Percentiles rank a stretch among this genome's conserved stretches.
phyloP scores from a whole-genome alignment of 2,113 vertebrate genomes.

The Eretmochelys imbricata region DNA sequence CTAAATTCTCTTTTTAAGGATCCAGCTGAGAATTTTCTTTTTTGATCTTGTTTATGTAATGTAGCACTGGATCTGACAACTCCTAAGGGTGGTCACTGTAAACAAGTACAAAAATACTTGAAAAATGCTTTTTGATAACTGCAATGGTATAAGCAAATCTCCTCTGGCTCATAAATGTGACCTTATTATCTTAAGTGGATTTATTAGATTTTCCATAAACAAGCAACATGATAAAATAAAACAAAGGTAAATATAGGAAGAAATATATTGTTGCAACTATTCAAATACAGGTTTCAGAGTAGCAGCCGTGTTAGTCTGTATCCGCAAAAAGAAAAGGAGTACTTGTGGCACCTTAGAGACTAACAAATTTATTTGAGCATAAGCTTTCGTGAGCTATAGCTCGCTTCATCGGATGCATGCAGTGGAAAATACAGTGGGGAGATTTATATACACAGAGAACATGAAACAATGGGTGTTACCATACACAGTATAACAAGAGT shows the following conservation, averaged over 20 bases:
- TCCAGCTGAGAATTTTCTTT: neutral
- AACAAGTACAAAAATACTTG: neutral
- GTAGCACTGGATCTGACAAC: neutral
- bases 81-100: neutral
- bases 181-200: neutral
- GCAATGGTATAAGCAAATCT: neutral
- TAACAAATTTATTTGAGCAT: no score
- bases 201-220: neutral
- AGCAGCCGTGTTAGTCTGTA: no score
- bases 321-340: no score
- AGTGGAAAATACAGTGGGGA: no score
- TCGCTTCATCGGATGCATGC: no score
- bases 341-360: no score
- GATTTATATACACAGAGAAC: no score
- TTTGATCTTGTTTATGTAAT: slow-evolving; percentile 8
- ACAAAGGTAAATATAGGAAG: neutral
- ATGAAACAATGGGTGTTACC: no score
- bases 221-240: neutral
- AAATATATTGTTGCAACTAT: neutral
- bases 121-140: neutral
- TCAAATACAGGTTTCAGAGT: neutral
- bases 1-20: neutral
- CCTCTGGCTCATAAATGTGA: neutral
- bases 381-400: no score
- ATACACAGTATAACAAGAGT: no score